Evolutionary conservation across 2,888 invertebrate genomes (phyloP).

Genomic region (Pyrgus malvae): DNA sequence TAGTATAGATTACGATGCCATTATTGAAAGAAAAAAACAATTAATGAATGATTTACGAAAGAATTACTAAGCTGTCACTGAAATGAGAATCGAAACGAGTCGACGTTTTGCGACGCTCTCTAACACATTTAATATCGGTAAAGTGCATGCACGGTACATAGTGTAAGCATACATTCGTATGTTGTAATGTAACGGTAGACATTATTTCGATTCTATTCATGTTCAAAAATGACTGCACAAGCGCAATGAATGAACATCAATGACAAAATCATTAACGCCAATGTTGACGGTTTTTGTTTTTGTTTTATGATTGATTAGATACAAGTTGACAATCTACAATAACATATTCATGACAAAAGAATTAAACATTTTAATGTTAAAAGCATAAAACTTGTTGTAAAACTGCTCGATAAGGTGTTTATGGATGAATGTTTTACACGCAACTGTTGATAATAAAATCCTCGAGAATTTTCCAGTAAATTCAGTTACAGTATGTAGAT

Average conservation of each 20-base stretch:
- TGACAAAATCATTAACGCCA: slow-evolving; percentile 28
- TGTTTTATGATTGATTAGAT: slow-evolving; percentile 35
- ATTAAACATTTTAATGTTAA: slow-evolving; percentile 26
- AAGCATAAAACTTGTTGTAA: slow-evolving; percentile 23
- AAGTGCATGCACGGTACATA: background rate
- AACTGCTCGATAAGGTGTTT: slow-evolving; percentile 20
- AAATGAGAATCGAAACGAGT: too few relatives aligned
- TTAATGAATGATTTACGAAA: too few relatives aligned
- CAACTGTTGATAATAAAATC: slow-evolving; percentile 15
- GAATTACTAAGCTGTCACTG: too few relatives aligned
- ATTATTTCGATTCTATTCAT: slow-evolving; percentile 41
- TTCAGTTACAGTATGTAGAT: background rate
- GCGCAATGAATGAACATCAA: slow-evolving; percentile 20
- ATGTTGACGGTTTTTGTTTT: slow-evolving; percentile 29
- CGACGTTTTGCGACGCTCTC: too few relatives aligned
- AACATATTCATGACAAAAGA: slow-evolving; percentile 26
- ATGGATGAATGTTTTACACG: slow-evolving; percentile 19
- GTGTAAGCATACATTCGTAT: background rate
- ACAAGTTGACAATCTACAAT: slow-evolving; percentile 27
- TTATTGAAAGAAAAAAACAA: too few relatives aligned
- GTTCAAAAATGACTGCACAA: background rate
- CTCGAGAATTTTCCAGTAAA: slow-evolving; percentile 14
- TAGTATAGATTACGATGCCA: too few relatives aligned
- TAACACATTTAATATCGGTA: too few relatives aligned
- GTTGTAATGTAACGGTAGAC: slow-evolving; percentile 35